Evolutionary conservation across 1,140 invertebrate species (phyloP).

Genomic region (Zaprionus taronus): DNA sequence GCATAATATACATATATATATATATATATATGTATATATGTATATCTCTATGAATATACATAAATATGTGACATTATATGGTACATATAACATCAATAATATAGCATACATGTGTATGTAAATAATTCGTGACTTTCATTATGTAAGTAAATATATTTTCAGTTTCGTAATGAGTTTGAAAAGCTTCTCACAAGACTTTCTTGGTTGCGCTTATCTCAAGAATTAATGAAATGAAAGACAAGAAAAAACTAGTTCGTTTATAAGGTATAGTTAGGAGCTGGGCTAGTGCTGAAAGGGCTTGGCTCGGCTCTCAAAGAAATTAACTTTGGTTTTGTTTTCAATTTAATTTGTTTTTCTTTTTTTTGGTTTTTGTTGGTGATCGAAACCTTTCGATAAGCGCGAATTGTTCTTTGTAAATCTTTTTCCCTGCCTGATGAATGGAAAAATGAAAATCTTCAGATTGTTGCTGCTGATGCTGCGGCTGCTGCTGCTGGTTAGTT

Average conservation of each 20-base stretch:
- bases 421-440: conserved; percentile 35
- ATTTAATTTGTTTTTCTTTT: neutral
- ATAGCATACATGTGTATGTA: conserved; percentile 59
- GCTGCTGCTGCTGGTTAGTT: conserved; percentile 23
- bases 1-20: conserved; percentile 43
- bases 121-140: conserved; percentile 62
- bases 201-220: conserved; percentile 6
- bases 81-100: conserved; percentile 72
- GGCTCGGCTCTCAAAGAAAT: conserved; percentile 36
- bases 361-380: conserved; percentile 16
- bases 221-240: conserved; percentile 26
- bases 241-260: conserved; percentile 18
- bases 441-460: conserved; percentile 11
- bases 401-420: conserved; percentile 5
- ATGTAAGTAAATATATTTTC: conserved; percentile 51
- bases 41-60: conserved; percentile 25
- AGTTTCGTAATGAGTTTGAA: conserved; percentile 55
- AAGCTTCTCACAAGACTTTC: conserved; percentile 73
- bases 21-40: conserved; percentile 14
- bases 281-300: conserved; percentile 13
- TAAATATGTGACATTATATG: conserved; percentile 63
- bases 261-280: conserved; percentile 8
- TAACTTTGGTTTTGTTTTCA: neutral
- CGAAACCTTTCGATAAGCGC: conserved; percentile 46
- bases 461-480: no score